phyloP scores from a whole-genome alignment of 1,140 invertebrate species.

The Ephestia elutella region DNA sequence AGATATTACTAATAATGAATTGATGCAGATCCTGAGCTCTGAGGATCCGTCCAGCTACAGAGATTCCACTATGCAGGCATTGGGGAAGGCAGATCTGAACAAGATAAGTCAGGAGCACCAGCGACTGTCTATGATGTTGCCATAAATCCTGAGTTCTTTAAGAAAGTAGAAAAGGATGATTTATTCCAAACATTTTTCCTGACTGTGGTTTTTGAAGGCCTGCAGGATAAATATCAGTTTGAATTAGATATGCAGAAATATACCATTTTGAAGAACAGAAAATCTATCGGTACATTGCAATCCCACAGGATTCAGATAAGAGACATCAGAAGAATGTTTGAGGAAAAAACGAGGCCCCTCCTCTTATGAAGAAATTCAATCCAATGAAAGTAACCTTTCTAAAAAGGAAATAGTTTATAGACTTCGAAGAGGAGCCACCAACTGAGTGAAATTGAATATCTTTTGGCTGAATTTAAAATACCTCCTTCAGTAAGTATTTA shows the following conservation, averaged over 20 bases:
- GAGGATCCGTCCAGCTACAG: constrained; percentile 82
- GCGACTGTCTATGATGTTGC: constrained; percentile 86
- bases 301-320: constrained; percentile 82
- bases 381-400: constrained; percentile 27
- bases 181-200: constrained; percentile 85
- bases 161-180: constrained; percentile 79
- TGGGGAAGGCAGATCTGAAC: constrained; percentile 83
- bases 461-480: constrained; percentile 76
- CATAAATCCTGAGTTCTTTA: constrained; percentile 82
- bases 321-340: constrained; percentile 71
- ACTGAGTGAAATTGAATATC: constrained; percentile 63
- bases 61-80: constrained; percentile 94
- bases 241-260: constrained; percentile 77
- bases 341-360: constrained; percentile 47
- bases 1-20: constrained; percentile 85
- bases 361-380: constrained; percentile 76
- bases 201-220: constrained; percentile 82
- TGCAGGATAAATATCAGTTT: constrained; percentile 81
- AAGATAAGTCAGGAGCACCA: constrained; percentile 83
- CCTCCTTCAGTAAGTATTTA: constrained; percentile 61
- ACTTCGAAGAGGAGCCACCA: constrained; percentile 64
- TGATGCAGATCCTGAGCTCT: constrained; percentile 81
- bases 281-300: constrained; percentile 82
- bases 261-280: constrained; percentile 76
- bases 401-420: constrained; percentile 61